These are phyloP conservation scores for Mesorhabditis sp. DNA, from an alignment of 2,888 invertebrate species.

Conservation along the genomic window DNA sequence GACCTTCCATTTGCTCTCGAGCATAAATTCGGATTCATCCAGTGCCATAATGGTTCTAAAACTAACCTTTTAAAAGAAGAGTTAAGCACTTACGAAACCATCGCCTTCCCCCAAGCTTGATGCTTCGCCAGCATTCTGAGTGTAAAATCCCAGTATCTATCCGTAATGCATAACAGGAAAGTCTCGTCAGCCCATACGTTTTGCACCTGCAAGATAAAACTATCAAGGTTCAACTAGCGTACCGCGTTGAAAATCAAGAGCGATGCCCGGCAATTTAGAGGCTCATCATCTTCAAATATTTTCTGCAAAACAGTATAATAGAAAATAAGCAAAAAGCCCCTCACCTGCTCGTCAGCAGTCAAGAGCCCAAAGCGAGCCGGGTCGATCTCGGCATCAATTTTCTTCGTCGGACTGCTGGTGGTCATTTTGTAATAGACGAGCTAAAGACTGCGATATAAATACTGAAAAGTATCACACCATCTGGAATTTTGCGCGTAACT, in stretches of 20 bases:
- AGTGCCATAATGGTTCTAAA: conserved; percentile 7
- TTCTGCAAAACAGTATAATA: background rate
- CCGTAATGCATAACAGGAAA: conserved; percentile 74
- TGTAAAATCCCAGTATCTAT: conserved; percentile 78
- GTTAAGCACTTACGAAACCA: conserved; percentile 17
- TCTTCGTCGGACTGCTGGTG: conserved; percentile 27
- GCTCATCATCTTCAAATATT: background rate
- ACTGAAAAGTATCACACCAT: background rate
- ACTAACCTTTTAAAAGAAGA: background rate
- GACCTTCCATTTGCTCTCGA: background rate
- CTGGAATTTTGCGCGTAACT: background rate
- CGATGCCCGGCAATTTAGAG: conserved; percentile 6
- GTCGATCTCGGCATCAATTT: conserved; percentile 17
- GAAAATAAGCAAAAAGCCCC: background rate
- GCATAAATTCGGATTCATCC: background rate
- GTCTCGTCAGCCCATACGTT: conserved; percentile 72
- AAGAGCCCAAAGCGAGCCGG: conserved; percentile 16
- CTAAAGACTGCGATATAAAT: background rate
- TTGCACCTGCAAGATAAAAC: conserved; percentile 14
- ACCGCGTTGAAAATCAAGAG: conserved; percentile 9
- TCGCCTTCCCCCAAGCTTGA: conserved; percentile 34
- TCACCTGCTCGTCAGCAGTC: conserved; percentile 11
- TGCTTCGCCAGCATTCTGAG: conserved; percentile 79
- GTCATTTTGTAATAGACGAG: conserved; percentile 47
- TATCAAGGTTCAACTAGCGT: background rate